Percentiles rank a stretch among this genome's conserved stretches.
phyloP scores from a whole-genome alignment of 2,797 vertebrate genomes.

The Notoglanidium macrostoma region DNA sequence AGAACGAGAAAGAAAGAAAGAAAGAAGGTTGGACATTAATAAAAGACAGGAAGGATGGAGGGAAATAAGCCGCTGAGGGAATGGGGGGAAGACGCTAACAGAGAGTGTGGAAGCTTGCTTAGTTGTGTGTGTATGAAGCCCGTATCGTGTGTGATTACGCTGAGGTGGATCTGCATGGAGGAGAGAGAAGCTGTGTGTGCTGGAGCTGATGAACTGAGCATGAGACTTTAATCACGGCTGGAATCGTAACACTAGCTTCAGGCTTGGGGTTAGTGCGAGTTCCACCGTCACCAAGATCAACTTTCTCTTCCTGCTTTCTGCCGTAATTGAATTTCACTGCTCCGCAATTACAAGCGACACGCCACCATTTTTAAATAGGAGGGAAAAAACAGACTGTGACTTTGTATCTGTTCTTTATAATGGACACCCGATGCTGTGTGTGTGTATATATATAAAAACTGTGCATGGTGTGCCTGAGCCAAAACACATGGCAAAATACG shows the following conservation, averaged over 20 bases:
- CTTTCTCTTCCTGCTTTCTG: slow-evolving; percentile 28
- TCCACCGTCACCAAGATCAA: slow-evolving; percentile 14
- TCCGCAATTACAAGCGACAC: slow-evolving; percentile 32
- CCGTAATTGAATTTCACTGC: slow-evolving; percentile 46
- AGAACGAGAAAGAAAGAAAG: neutral
- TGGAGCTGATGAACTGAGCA: neutral
- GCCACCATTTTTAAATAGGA: neutral
- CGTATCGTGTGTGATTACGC: neutral
- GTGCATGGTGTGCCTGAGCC: slow-evolving; percentile 37
- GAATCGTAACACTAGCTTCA: slow-evolving; percentile 38
- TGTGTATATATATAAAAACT: slow-evolving; percentile 25
- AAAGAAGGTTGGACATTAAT: neutral
- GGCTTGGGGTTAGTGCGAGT: slow-evolving; percentile 17
- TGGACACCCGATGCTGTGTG: slow-evolving; percentile 17
- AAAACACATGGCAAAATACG: slow-evolving; percentile 48
- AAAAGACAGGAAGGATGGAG: neutral
- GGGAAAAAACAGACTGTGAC: slow-evolving; percentile 15
- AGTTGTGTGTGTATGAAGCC: too few species aligned
- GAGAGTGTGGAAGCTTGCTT: neutral
- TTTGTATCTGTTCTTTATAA: slow-evolving; percentile 20
- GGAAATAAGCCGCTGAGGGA: neutral
- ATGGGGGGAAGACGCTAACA: neutral
- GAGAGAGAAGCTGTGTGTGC: neutral
- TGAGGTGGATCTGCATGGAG: neutral
- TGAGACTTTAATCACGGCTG: slow-evolving; percentile 19